Conservation (phyloP, 2,888 invertebrate species). For the Leucophora obtusa region DNA sequence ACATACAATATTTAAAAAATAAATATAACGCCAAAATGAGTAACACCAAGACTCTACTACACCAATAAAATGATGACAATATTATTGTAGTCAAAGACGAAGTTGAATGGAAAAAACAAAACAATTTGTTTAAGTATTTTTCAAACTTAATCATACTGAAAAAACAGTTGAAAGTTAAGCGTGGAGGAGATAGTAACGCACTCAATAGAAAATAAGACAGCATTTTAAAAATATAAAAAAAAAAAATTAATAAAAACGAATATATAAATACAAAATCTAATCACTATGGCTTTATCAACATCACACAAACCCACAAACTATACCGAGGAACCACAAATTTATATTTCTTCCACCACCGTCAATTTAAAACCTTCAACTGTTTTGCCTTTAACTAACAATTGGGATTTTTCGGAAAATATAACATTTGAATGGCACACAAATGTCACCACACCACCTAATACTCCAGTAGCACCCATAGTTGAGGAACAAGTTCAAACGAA, state of each 20-base stretch:
- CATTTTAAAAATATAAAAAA: constrained; percentile 17
- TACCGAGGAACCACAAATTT: constrained; percentile 60
- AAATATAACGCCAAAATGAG: constrained; percentile 38
- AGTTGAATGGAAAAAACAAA: constrained; percentile 42
- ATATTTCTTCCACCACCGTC: constrained; percentile 56
- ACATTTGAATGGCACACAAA: constrained; percentile 65
- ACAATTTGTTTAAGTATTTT: constrained; percentile 50
- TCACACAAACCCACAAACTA: constrained; percentile 43
- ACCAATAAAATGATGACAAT: constrained; percentile 42
- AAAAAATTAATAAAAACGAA: constrained; percentile 20
- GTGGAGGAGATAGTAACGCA: constrained; percentile 50
- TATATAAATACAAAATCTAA: neutral
- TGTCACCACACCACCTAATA: constrained; percentile 63
- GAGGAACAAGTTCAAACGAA: constrained; percentile 20
- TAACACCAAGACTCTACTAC: constrained; percentile 42
- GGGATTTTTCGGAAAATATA: constrained; percentile 33
- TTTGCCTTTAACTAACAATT: neutral
- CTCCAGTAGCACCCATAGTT: constrained; percentile 38
- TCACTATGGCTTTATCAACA: constrained; percentile 54
- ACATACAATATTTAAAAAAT: constrained; percentile 23
- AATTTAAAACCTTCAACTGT: constrained; percentile 53
- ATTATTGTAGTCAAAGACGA: constrained; percentile 42
- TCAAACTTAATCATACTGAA: constrained; percentile 40
- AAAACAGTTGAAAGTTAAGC: constrained; percentile 63
- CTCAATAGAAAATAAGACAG: constrained; percentile 12